Conservation (phyloP, 2,113 vertebrate species). For the Epinephelus lanceolatus region DNA sequence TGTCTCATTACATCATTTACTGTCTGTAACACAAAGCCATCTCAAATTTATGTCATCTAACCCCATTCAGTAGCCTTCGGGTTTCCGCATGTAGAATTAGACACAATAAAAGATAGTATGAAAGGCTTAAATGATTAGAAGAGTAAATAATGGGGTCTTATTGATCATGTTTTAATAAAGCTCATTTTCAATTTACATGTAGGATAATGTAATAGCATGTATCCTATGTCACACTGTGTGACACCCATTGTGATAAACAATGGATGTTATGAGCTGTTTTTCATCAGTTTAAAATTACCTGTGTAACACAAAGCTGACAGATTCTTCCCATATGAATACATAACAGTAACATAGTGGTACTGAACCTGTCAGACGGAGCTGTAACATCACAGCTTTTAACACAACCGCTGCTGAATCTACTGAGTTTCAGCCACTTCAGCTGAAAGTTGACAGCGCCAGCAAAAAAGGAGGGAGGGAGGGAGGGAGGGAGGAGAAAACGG, state of each 20-base stretch:
- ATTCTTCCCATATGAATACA: not conserved
- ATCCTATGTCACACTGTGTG: not conserved
- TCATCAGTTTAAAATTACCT: not conserved
- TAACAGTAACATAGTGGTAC: not conserved
- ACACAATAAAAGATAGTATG: not conserved
- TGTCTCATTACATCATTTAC: slow-evolving; percentile 65
- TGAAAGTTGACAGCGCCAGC: slow-evolving; percentile 68
- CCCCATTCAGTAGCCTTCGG: not conserved
- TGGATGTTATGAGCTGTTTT: not conserved
- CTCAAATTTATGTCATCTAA: slow-evolving; percentile 33
- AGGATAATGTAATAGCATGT: not conserved
- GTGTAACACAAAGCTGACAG: not conserved
- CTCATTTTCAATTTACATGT: not conserved
- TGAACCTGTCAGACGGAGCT: slow-evolving; percentile 10
- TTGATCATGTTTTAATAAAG: not conserved
- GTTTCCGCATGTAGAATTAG: not conserved
- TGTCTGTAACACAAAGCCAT: slow-evolving; percentile 43
- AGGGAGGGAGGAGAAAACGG: slow-evolving; percentile 8
- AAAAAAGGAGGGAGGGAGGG: slow-evolving; percentile 15
- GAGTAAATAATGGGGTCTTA: not conserved
- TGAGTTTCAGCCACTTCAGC: slow-evolving; percentile 68
- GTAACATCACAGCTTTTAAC: slow-evolving; percentile 46
- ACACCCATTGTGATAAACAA: not conserved
- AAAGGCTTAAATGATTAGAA: not conserved
- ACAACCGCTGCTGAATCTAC: slow-evolving; percentile 20